Conservation (phyloP, 1,140 invertebrate genomes). For the Lasioglossum albipes region DNA sequence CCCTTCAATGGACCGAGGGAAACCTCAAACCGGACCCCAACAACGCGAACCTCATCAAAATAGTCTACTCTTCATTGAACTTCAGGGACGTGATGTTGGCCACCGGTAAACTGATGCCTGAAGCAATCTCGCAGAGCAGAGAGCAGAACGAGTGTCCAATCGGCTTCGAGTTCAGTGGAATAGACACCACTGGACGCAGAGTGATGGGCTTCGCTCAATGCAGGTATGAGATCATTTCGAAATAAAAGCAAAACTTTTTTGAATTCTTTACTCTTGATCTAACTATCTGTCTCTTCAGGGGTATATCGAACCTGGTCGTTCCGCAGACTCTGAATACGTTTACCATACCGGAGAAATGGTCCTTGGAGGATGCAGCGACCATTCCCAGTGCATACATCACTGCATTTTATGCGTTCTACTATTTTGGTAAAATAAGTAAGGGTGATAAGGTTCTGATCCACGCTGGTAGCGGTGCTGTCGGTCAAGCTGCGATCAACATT, state of each 20-base stretch:
- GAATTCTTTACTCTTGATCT: background rate
- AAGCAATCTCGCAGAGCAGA: conserved; percentile 82
- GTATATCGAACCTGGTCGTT: conserved; percentile 82
- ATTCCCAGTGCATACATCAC: conserved; percentile 93
- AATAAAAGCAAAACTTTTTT: background rate
- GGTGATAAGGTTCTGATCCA: conserved; percentile 87
- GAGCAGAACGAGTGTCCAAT: conserved; percentile 84
- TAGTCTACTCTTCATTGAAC: conserved; percentile 86
- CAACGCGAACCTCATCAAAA: conserved; percentile 77
- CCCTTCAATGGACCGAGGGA: conserved; percentile 90
- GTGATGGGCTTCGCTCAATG: conserved; percentile 86
- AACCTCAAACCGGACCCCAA: conserved; percentile 70
- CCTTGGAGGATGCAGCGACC: conserved; percentile 92
- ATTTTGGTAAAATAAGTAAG: conserved; percentile 80
- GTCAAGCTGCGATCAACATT: conserved; percentile 88
- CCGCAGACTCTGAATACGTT: conserved; percentile 85
- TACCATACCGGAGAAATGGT: conserved; percentile 91
- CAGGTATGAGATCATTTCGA: conserved; percentile 12
- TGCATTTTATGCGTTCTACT: conserved; percentile 89
- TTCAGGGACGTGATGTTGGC: conserved; percentile 90
- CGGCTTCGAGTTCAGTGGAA: conserved; percentile 88
- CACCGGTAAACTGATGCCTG: conserved; percentile 85
- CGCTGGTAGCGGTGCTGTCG: conserved; percentile 88
- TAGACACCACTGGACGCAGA: conserved; percentile 79
- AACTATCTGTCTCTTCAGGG: conserved; percentile 65